phyloP scores from a whole-genome alignment of 92 coral and sea anemone genomes.

The Phenganax subtilis region DNA sequence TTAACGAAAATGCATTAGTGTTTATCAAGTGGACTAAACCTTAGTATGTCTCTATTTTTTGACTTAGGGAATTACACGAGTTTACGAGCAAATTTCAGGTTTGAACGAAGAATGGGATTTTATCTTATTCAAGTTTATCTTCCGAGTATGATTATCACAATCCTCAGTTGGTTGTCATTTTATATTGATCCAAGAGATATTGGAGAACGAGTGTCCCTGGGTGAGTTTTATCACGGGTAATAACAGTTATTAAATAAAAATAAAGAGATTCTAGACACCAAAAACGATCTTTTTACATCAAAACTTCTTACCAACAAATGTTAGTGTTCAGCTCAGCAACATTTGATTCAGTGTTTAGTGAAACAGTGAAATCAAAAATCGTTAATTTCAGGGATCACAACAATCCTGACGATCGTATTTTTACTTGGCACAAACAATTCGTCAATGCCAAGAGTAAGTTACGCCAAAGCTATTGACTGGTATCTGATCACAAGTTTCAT shows the following conservation, averaged over 20 bases:
- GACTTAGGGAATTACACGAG: constrained; percentile 69
- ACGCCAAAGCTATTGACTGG: constrained; percentile 99
- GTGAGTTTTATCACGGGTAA: neutral
- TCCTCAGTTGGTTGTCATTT: constrained; percentile 90
- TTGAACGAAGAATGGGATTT: constrained; percentile 94
- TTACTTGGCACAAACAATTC: constrained; percentile 94
- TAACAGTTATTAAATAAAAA: too few relatives aligned
- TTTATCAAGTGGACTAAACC: neutral
- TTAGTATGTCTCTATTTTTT: neutral
- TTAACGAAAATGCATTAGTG: neutral
- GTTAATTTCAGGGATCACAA: constrained; percentile 67
- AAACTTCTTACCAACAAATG: too few relatives aligned
- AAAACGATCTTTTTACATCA: too few relatives aligned
- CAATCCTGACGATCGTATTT: constrained; percentile 93
- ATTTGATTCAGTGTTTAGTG: neutral
- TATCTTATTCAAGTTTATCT: constrained; percentile 89
- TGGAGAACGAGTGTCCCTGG: constrained; percentile 91
- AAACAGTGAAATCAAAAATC: neutral
- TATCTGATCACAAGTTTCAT: constrained; percentile 84
- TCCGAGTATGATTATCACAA: constrained; percentile 86
- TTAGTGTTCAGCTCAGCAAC: too few relatives aligned
- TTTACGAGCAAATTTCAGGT: constrained; percentile 74
- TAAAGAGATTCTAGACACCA: too few relatives aligned
- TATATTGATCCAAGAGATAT: constrained; percentile 96
- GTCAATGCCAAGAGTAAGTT: constrained; percentile 97